phyloP scores from a whole-genome alignment of 1,140 invertebrate species.

The Anagrus nilaparvatae region DNA sequence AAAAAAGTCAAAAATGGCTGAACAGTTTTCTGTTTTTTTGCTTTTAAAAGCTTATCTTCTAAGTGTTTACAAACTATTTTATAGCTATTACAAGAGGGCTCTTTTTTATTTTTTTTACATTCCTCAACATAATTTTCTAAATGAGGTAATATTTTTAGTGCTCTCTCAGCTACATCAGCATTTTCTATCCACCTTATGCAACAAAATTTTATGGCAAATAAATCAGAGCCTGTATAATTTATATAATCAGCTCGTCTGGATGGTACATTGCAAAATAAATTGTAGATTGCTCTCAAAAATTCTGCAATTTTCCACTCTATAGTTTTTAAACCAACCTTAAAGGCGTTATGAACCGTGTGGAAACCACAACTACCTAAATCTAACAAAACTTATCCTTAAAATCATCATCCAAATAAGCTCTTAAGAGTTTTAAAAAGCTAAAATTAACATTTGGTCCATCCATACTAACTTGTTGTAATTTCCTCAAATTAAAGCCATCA shows the following conservation, averaged over 20 bases:
- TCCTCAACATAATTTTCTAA: conserved; percentile 7
- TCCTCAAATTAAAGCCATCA: conserved; percentile 5
- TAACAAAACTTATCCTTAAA: conserved; percentile 6
- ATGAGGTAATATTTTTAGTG: conserved; percentile 7
- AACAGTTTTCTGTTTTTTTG: not conserved
- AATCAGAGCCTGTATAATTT: conserved; percentile 3
- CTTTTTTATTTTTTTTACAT: conserved; percentile 4
- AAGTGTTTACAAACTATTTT: conserved; percentile 13
- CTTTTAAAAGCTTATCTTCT: conserved; percentile 2
- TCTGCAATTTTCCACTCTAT: conserved; percentile 7
- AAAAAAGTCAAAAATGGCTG: not conserved
- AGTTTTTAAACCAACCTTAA: conserved; percentile 10
- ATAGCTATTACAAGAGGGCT: conserved; percentile 2
- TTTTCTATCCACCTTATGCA: conserved; percentile 15
- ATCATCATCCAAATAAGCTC: not conserved
- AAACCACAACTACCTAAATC: conserved; percentile 15
- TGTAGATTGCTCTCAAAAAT: conserved; percentile 9
- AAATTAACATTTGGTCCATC: conserved; percentile 15
- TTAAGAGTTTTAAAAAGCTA: conserved; percentile 10
- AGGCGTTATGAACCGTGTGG: conserved; percentile 11
- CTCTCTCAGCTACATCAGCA: conserved; percentile 6
- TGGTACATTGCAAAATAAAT: conserved; percentile 11
- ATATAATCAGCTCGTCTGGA: conserved; percentile 11
- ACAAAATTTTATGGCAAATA: conserved; percentile 16
- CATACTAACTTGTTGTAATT: conserved; percentile 19